Conservation (phyloP, 2,797 vertebrate species). For the Trichosurus vulpecula region DNA sequence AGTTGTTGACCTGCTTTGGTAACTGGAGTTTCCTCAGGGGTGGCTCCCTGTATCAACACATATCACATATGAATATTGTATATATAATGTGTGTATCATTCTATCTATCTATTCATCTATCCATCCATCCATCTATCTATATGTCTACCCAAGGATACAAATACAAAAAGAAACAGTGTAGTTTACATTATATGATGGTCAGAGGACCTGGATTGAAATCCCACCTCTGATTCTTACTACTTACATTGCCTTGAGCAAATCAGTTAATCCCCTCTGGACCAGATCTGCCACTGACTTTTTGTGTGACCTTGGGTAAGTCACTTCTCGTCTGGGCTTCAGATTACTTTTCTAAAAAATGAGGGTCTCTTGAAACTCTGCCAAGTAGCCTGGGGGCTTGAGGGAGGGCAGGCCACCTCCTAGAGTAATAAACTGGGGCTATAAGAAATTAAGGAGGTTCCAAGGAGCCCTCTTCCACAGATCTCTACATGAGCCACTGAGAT, state of each 20-base stretch:
- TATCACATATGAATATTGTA: no score
- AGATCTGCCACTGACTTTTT: not conserved
- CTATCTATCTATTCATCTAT: no score
- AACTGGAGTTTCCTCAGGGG: not conserved
- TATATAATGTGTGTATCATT: no score
- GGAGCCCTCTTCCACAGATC: not conserved
- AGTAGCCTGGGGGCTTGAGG: not conserved
- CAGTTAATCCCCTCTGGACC: not conserved
- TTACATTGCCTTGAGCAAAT: not conserved
- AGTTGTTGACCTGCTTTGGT: not conserved
- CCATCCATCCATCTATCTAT: no score
- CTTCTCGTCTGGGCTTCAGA: not conserved
- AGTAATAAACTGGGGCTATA: not conserved
- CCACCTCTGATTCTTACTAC: not conserved
- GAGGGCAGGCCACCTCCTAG: not conserved
- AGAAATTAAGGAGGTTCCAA: not conserved
- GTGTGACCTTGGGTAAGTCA: not conserved
- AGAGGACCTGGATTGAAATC: not conserved
- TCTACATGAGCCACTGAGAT: not conserved
- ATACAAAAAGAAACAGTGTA: not conserved
- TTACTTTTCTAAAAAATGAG: not conserved
- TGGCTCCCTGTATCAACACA: not conserved
- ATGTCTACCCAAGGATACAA: no score
- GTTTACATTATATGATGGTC: not conserved
- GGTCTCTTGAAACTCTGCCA: not conserved